Evolutionary conservation across 2,888 invertebrate genomes (phyloP).

Genomic region (Meta bourneti): DNA sequence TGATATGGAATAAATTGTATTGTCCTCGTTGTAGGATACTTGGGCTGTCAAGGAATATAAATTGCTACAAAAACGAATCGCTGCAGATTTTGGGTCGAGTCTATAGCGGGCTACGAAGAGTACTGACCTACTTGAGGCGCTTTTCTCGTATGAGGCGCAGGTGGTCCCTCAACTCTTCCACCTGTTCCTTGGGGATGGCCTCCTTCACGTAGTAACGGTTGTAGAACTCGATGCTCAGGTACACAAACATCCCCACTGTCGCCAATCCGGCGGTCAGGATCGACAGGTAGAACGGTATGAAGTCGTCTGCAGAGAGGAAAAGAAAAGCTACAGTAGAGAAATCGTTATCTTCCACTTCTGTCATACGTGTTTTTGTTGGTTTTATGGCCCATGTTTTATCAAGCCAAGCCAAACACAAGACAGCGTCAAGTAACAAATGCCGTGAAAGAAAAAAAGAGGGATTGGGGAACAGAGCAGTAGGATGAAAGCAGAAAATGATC

Average conservation of each 20-base stretch:
- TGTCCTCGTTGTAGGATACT: background rate
- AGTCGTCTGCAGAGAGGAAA: background rate
- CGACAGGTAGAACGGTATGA: background rate
- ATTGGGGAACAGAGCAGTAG: too few relatives aligned
- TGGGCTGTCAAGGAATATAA: background rate
- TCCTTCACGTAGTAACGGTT: background rate
- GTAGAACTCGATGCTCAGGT: background rate
- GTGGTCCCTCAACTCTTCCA: slow-evolving; percentile 5
- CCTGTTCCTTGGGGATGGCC: background rate
- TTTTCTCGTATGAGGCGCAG: slow-evolving; percentile 32
- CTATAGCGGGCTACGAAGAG: background rate
- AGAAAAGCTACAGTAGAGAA: background rate
- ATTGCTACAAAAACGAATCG: background rate
- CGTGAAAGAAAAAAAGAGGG: too few relatives aligned
- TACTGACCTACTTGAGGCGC: slow-evolving; percentile 41
- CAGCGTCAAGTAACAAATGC: too few relatives aligned
- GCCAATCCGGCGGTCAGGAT: background rate
- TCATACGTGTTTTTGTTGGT: background rate
- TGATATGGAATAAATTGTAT: background rate
- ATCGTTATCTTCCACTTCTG: too few relatives aligned
- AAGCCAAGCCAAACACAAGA: background rate
- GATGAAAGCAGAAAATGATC: too few relatives aligned
- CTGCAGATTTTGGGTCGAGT: background rate
- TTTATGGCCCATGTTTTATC: background rate
- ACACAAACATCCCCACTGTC: background rate